These are phyloP conservation scores for Pemphredon lugubris DNA, from an alignment of 2,888 invertebrate genomes.

Conservation along the genomic window DNA sequence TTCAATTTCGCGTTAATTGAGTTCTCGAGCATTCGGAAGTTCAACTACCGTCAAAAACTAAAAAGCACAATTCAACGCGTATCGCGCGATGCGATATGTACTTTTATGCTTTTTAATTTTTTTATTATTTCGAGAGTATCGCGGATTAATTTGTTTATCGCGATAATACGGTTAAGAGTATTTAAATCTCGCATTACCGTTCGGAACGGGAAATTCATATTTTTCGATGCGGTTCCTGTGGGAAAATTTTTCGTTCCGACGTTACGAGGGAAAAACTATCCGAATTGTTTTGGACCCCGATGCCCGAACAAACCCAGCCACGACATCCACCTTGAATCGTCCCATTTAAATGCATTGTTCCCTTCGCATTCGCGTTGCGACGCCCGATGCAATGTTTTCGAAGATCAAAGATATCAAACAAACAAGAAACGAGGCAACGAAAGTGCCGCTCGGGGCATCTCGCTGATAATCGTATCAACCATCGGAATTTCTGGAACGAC, in stretches of 20 bases:
- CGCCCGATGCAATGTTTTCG: constrained; percentile 50
- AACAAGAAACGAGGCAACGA: constrained; percentile 44
- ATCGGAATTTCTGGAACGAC: constrained; percentile 31
- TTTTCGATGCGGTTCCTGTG: constrained; percentile 37
- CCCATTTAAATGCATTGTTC: constrained; percentile 58
- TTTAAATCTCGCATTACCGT: too few relatives aligned
- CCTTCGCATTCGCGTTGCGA: constrained; percentile 53
- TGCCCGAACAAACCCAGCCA: constrained; percentile 34
- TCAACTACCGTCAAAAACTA: too few relatives aligned
- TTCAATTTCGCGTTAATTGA: too few relatives aligned
- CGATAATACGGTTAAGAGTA: too few relatives aligned
- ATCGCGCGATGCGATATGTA: too few relatives aligned
- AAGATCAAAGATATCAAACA: constrained; percentile 49
- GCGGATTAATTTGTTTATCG: too few relatives aligned
- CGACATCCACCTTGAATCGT: constrained; percentile 47
- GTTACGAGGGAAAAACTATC: constrained; percentile 23
- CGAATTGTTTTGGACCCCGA: constrained; percentile 44
- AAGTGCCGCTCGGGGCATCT: constrained; percentile 46
- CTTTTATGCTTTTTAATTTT: too few relatives aligned
- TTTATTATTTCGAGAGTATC: too few relatives aligned
- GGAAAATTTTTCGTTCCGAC: neutral
- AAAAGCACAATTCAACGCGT: too few relatives aligned
- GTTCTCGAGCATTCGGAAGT: too few relatives aligned
- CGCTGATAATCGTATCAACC: constrained; percentile 51
- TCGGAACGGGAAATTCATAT: constrained; percentile 45